Percentiles rank a stretch among this genome's conserved stretches.
Conservation (phyloP, 2,888 invertebrate species). For the Aporophyla nigra region DNA sequence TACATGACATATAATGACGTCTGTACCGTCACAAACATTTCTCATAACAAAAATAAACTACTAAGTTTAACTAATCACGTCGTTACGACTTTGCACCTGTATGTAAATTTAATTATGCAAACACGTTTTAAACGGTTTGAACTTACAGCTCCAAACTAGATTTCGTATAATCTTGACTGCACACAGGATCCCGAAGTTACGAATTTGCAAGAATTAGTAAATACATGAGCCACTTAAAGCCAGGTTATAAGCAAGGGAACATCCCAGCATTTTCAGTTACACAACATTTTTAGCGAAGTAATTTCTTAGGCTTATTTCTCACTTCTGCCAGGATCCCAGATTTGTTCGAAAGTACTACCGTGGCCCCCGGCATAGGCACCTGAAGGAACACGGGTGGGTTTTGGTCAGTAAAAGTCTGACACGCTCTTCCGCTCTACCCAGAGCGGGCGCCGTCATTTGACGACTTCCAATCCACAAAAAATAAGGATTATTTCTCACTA, state of each 20-base stretch:
- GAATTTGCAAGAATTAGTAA: not conserved
- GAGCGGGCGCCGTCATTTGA: too few species aligned
- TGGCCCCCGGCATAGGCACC: too few species aligned
- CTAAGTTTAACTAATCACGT: slow-evolving; percentile 32
- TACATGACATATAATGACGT: too few species aligned
- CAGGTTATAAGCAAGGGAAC: not conserved
- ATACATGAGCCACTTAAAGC: not conserved
- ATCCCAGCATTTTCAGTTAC: not conserved
- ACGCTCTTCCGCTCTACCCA: too few species aligned
- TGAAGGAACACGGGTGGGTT: too few species aligned
- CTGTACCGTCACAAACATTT: not conserved
- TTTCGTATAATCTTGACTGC: not conserved
- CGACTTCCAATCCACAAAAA: too few species aligned
- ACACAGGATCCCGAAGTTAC: not conserved
- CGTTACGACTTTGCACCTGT: slow-evolving; percentile 38
- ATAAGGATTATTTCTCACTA: too few species aligned
- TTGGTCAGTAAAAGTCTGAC: too few species aligned
- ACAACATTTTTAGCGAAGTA: not conserved
- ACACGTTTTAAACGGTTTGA: slow-evolving; percentile 30
- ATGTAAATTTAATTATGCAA: slow-evolving; percentile 50
- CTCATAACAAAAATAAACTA: slow-evolving; percentile 1
- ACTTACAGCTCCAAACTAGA: slow-evolving; percentile 17
- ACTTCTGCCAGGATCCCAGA: too few species aligned
- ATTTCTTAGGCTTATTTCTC: not conserved
- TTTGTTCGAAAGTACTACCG: too few species aligned